phyloP scores from a whole-genome alignment of 2,888 invertebrate species.

The Campopleginae sp. region DNA sequence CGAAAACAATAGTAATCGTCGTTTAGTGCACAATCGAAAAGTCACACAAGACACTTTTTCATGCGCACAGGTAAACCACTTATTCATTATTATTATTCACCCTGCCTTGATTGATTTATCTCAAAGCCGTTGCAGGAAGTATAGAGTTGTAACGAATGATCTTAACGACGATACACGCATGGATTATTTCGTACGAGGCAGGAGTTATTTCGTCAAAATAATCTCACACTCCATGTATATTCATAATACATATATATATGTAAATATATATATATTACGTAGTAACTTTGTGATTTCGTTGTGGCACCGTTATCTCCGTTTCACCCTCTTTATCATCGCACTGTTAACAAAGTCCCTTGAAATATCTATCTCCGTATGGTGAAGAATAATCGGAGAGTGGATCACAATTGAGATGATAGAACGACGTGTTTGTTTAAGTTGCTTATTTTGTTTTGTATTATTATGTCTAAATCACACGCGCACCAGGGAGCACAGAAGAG shows the following conservation, averaged over 20 bases:
- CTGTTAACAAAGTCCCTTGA: conserved; percentile 30
- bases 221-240: conserved; percentile 41
- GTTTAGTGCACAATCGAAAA: conserved; percentile 51
- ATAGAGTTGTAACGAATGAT: conserved; percentile 9
- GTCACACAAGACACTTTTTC: conserved; percentile 44
- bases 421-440: not conserved
- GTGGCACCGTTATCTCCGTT: conserved; percentile 19
- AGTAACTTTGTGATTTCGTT: conserved; percentile 56
- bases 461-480: conserved; percentile 32
- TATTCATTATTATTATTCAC: conserved; percentile 9
- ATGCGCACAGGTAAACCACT: conserved; percentile 24
- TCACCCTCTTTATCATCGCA: conserved; percentile 11
- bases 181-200: conserved; percentile 10
- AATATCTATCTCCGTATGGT: not conserved
- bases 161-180: conserved; percentile 11
- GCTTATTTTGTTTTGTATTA: not conserved
- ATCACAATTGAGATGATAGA: conserved; percentile 6
- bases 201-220: conserved; percentile 14
- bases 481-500: conserved; percentile 21
- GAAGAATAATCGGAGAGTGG: conserved; percentile 1
- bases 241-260: conserved; percentile 1
- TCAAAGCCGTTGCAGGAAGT: conserved; percentile 36
- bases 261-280: conserved; percentile 12
- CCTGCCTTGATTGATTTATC: not conserved
- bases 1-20: conserved; percentile 26